phyloP scores from a whole-genome alignment of 2,113 vertebrate species.

The Falcunculus frontatus region DNA sequence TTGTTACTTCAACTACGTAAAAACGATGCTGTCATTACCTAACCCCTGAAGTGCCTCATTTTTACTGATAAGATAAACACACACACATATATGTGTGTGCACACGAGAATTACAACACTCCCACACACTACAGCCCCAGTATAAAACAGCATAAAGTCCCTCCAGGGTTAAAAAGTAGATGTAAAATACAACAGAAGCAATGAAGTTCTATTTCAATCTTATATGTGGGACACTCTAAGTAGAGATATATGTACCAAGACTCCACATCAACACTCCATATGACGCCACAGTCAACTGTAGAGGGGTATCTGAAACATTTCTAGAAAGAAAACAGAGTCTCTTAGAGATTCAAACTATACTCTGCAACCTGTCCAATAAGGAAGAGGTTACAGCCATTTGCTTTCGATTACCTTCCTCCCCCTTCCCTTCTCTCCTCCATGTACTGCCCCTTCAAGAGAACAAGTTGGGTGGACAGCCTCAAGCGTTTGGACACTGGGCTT shows the following conservation, averaged over 20 bases:
- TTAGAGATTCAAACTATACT: background rate
- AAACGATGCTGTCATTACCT: background rate
- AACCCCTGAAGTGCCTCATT: background rate
- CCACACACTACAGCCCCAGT: background rate
- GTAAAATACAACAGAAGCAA: background rate
- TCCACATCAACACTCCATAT: background rate
- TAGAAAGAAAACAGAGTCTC: background rate
- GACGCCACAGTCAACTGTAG: background rate
- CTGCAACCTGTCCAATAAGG: background rate
- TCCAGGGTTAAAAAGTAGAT: background rate
- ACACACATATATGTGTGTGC: rapidly evolving
- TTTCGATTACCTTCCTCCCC: background rate
- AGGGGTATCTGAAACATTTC: background rate
- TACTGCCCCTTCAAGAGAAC: background rate
- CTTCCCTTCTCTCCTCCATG: background rate
- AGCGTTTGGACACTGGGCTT: rapidly evolving
- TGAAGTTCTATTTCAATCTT: background rate
- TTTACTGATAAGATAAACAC: background rate
- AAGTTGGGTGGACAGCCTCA: background rate
- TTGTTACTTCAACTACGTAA: background rate
- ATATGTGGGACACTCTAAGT: rapidly evolving
- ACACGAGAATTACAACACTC: background rate
- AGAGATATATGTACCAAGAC: background rate
- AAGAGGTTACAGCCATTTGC: background rate
- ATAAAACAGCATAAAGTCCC: background rate